These are phyloP conservation scores for Lepus townsendii DNA, from an alignment of 2,797 vertebrate genomes.

Conservation along the genomic window DNA sequence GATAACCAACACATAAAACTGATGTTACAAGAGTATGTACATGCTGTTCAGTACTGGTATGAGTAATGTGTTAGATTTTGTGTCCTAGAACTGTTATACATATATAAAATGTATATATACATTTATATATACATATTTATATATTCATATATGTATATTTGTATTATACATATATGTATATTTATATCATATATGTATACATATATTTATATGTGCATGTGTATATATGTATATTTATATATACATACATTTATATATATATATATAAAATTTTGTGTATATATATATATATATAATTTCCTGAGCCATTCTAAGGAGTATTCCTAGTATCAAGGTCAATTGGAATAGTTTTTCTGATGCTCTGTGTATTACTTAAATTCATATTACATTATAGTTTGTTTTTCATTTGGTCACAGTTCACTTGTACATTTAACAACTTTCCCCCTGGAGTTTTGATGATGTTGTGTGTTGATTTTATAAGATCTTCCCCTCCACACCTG, in stretches of 20 bases:
- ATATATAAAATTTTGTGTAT: too few relatives aligned
- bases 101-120: too few relatives aligned
- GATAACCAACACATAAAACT: background rate
- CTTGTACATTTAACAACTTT: constrained; percentile 11
- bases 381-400: background rate
- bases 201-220: too few relatives aligned
- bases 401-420: background rate
- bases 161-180: too few relatives aligned
- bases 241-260: too few relatives aligned
- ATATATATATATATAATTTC: background rate
- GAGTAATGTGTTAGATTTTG: background rate
- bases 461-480: background rate
- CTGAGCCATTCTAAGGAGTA: background rate
- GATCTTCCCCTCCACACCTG: background rate
- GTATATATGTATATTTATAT: too few relatives aligned
- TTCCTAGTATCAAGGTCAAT: background rate
- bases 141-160: too few relatives aligned
- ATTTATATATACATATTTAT: too few relatives aligned
- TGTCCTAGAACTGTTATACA: too few relatives aligned
- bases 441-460: background rate
- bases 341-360: background rate
- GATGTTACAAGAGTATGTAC: background rate
- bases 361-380: background rate
- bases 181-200: too few relatives aligned
- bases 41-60: background rate